Evolutionary conservation across 2,888 invertebrate species (phyloP), one percentile per base, ranked within the genome.

Genomic region (Epirrhoe alternata): DNA sequence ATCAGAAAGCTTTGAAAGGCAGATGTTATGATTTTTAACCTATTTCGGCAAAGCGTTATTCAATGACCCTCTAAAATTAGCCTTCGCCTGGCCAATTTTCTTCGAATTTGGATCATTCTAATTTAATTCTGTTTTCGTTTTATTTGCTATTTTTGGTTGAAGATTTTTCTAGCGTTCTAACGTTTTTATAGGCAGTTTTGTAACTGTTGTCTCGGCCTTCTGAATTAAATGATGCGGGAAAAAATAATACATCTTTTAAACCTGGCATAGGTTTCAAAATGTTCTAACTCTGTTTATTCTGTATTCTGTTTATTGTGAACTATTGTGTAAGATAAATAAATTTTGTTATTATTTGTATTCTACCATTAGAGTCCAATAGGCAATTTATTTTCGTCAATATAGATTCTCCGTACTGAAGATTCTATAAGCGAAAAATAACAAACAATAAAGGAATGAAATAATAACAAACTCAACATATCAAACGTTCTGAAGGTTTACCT

Each of bases 41-140:
- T 47, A 42, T 65, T 55, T 47, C 8, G 49, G 14, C 33, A 24
- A 47, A n/a, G 6, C 45, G 14, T 61, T 12, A 14, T 24, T 35
- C 51, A 16, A 35, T 63, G 62, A 60, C 33, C 61, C 51, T 45
- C 47, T 38, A 14, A 35, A 61, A 68, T 68, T 66, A 63, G 55
- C 24, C 53, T 38, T 55, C 17, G 59, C 31, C 24, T 30, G 38
- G 51, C 47, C 35, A 49, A 49, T 49, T 60, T 68, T 24, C 52
- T 66, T 66, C 49, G 17, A 58, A 58, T 60, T 56, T 42, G 64
- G 55, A 52, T 53, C 33, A 33, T 14, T 61, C 53, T 68, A 64
- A 62, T 65, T 56, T 24, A 63, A 58, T 59, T 65, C 64, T 63
- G 56, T 69, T 69, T 70, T 66, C 17, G 67, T 58, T 66, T 70